Evolutionary conservation across 1,140 invertebrate genomes (phyloP).

Genomic region (Cardiocondyla obscurior): DNA sequence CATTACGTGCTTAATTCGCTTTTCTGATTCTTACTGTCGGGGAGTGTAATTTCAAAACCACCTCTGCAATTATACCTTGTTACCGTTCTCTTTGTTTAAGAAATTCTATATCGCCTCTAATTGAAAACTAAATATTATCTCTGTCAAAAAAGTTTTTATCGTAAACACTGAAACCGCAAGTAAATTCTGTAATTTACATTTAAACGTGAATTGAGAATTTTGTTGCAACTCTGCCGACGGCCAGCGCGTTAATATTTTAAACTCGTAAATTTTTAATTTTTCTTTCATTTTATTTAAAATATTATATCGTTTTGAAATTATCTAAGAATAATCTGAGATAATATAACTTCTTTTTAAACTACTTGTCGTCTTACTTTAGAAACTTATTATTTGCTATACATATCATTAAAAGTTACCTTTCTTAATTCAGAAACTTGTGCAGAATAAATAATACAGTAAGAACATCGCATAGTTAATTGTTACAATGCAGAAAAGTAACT

Average conservation of each 20-base stretch:
- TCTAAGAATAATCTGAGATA: neutral
- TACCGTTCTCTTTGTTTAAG: conserved; percentile 9
- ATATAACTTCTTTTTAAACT: neutral
- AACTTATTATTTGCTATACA: conserved; percentile 26
- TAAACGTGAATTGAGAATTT: neutral
- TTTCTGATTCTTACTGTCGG: conserved; percentile 13
- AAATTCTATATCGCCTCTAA: neutral
- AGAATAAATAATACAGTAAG: neutral
- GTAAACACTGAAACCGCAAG: neutral
- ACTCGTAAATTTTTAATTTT: neutral
- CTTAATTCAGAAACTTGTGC: conserved; percentile 20
- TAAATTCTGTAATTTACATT: neutral
- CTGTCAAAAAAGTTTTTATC: neutral
- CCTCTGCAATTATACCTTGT: neutral
- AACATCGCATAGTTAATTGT: neutral
- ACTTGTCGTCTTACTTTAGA: neutral
- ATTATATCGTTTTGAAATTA: neutral
- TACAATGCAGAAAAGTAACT: neutral
- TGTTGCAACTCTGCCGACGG: neutral
- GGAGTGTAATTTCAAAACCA: conserved; percentile 11
- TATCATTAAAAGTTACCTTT: conserved; percentile 35
- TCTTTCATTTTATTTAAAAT: neutral
- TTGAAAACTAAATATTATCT: neutral
- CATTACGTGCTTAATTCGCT: conserved; percentile 46
- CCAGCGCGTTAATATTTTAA: neutral